Evolutionary conservation across 2,113 vertebrate species (phyloP).

Genomic region (Neodontobutis hainanensis): DNA sequence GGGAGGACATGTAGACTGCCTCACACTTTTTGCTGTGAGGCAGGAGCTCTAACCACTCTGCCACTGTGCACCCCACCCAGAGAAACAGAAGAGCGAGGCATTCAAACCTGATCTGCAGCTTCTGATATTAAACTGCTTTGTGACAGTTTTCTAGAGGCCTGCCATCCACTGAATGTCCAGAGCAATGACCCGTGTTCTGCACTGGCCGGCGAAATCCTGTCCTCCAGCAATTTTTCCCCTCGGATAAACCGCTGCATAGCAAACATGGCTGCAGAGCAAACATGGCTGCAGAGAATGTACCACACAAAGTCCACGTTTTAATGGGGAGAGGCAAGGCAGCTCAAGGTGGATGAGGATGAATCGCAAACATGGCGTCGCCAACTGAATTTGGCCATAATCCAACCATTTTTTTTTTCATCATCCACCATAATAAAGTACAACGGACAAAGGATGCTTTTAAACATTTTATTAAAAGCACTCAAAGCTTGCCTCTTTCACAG

Average conservation of each 20-base stretch:
- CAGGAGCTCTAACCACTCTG: too few species aligned
- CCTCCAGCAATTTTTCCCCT: slow-evolving; percentile 68
- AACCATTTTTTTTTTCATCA: slow-evolving; percentile 19
- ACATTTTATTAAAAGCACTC: slow-evolving; percentile 15
- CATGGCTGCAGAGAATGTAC: slow-evolving; percentile 43
- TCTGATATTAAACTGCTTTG: slow-evolving; percentile 35
- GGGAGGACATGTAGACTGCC: too few species aligned
- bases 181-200: slow-evolving; percentile 62
- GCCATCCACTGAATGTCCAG: slow-evolving; percentile 56
- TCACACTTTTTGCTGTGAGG: too few species aligned
- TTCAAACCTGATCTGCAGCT: slow-evolving; percentile 27
- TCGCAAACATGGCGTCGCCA: neutral
- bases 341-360: slow-evolving; percentile 47
- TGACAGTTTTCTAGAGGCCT: slow-evolving; percentile 45
- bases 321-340: slow-evolving; percentile 26
- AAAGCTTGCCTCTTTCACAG: neutral
- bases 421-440: slow-evolving; percentile 17
- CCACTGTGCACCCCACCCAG: neutral
- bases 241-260: slow-evolving; percentile 61
- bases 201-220: slow-evolving; percentile 58
- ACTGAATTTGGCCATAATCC: slow-evolving; percentile 13
- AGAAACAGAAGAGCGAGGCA: slow-evolving; percentile 9
- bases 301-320: slow-evolving; percentile 46
- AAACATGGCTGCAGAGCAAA: slow-evolving; percentile 48
- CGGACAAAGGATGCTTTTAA: slow-evolving; percentile 19